These are phyloP conservation scores for Prinia subflava DNA, from an alignment of 2,113 vertebrate species.

Conservation along the genomic window DNA sequence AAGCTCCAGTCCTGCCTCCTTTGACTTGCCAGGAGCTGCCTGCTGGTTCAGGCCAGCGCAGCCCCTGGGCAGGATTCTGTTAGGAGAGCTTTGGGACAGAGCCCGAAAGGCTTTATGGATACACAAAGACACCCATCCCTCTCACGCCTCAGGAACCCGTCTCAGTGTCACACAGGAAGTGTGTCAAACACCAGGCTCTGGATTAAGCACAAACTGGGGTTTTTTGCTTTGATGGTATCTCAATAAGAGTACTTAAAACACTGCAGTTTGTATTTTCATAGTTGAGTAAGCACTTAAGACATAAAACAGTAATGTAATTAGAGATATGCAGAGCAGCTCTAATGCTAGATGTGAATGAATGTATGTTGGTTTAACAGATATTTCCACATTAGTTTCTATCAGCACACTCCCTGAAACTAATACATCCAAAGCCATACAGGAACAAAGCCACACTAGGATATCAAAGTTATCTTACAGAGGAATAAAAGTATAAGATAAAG, in stretches of 20 bases:
- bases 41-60: neutral
- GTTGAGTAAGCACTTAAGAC: conserved; percentile 17
- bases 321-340: neutral
- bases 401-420: neutral
- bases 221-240: neutral
- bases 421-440: neutral
- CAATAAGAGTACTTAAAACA: neutral
- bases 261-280: neutral
- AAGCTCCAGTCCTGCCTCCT: neutral
- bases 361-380: conserved; percentile 7
- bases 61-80: neutral
- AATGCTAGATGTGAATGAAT: neutral
- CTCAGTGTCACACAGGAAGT: neutral
- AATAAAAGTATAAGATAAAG: neutral
- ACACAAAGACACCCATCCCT: neutral
- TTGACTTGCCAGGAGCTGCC: neutral
- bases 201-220: neutral
- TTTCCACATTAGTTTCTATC: neutral
- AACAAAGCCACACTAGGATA: neutral
- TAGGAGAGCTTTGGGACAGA: neutral
- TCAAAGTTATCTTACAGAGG: neutral
- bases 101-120: neutral
- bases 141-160: neutral
- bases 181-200: neutral
- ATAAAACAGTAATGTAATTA: conserved; percentile 33